Evolutionary conservation across 1,140 invertebrate genomes (phyloP).

Genomic region (Branchinecta lindahli): DNA sequence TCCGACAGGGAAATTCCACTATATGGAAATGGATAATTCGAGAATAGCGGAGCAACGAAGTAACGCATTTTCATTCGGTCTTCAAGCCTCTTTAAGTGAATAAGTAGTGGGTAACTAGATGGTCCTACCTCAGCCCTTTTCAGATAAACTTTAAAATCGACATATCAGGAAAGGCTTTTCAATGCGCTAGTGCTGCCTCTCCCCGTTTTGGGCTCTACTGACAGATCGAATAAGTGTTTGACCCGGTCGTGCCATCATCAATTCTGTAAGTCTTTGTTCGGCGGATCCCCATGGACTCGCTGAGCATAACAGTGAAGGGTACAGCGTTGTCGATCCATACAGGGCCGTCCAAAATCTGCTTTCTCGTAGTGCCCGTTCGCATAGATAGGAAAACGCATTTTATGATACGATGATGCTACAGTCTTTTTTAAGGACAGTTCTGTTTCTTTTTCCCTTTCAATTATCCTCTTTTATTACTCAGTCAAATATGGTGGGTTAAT

Average conservation of each 20-base stretch:
- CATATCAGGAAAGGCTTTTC: neutral
- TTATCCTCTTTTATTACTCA: too few species aligned
- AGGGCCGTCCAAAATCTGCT: neutral
- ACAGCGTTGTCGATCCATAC: neutral
- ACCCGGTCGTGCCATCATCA: neutral
- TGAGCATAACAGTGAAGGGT: neutral
- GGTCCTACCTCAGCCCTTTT: too few species aligned
- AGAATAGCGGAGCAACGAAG: too few species aligned
- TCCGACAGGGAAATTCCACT: too few species aligned
- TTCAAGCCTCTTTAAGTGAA: too few species aligned
- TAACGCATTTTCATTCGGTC: too few species aligned
- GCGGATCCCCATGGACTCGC: neutral
- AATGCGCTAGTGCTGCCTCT: neutral
- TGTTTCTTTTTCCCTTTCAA: too few species aligned
- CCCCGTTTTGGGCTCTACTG: neutral
- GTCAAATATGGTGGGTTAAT: too few species aligned
- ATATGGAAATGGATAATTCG: too few species aligned
- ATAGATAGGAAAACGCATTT: neutral
- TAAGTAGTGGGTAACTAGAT: too few species aligned
- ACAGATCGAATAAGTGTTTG: neutral
- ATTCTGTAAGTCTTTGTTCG: neutral
- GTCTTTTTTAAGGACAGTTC: neutral
- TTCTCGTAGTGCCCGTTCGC: neutral
- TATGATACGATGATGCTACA: neutral
- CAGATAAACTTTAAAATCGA: too few species aligned